phyloP scores from a whole-genome alignment of 2,888 invertebrate species.

The Eristalinus sepulchralis region DNA sequence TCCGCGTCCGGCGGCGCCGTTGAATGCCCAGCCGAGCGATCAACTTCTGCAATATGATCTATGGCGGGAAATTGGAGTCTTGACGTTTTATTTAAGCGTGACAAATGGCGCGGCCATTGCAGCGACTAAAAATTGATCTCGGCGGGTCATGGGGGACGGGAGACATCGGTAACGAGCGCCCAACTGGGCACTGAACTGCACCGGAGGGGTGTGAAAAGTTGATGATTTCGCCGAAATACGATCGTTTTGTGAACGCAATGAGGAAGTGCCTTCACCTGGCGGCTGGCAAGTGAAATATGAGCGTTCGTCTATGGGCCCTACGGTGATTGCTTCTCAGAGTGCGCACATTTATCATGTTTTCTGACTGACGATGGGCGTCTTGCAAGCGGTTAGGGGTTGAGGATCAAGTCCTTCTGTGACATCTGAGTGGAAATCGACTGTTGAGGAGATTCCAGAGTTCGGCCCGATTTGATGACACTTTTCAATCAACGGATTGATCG shows the following conservation, averaged over 20 bases:
- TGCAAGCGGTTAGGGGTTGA: too few relatives aligned
- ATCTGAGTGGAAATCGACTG: background rate
- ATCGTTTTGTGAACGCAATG: background rate
- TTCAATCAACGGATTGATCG: too few relatives aligned
- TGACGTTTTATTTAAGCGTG: conserved; percentile 67
- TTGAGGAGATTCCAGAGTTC: too few relatives aligned
- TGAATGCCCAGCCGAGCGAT: conserved; percentile 49
- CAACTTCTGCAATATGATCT: conserved; percentile 59
- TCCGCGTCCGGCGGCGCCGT: conserved; percentile 38
- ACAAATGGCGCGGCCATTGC: conserved; percentile 58
- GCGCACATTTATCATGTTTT: background rate
- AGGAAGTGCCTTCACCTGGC: background rate
- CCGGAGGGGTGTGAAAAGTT: background rate
- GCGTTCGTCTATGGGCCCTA: background rate
- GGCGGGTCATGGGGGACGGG: background rate
- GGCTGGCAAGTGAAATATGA: background rate
- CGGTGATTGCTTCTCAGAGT: background rate
- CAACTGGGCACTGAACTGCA: background rate
- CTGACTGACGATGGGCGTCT: background rate
- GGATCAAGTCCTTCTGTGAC: background rate
- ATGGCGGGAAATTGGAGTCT: conserved; percentile 58
- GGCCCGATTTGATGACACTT: too few relatives aligned
- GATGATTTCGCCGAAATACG: background rate
- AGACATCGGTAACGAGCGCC: background rate
- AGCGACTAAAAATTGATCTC: background rate